Conservation (phyloP, 2,113 vertebrate genomes). For the Cervus canadensis region DNA sequence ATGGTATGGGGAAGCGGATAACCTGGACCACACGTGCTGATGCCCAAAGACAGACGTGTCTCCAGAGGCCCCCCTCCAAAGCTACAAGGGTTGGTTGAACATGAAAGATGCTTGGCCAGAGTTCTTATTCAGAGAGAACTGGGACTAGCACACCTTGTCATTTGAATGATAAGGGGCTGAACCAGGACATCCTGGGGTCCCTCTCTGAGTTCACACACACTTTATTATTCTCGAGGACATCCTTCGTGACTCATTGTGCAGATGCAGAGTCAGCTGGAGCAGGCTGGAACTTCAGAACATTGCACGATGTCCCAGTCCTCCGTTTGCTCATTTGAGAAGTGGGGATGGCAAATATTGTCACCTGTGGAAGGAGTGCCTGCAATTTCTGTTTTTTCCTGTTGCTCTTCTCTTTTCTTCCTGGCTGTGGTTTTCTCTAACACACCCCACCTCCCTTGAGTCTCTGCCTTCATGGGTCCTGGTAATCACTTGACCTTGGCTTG, state of each 20-base stretch:
- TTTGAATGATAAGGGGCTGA: neutral
- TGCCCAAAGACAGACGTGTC: fast-evolving
- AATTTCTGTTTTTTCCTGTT: too few species aligned
- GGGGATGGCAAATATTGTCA: fast-evolving
- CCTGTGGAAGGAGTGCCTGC: neutral
- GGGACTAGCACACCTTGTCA: neutral
- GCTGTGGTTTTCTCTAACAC: fast-evolving
- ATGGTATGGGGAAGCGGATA: neutral
- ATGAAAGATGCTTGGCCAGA: fast-evolving
- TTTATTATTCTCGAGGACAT: fast-evolving
- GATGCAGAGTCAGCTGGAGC: neutral
- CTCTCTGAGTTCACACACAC: neutral
- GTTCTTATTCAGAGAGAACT: fast-evolving
- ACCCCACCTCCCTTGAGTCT: too few species aligned
- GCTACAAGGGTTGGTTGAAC: fast-evolving
- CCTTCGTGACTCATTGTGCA: fast-evolving
- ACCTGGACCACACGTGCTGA: fast-evolving
- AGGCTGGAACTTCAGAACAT: fast-evolving
- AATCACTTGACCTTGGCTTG: too few species aligned
- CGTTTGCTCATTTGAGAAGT: neutral
- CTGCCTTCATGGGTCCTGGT: neutral
- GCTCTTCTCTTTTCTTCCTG: neutral
- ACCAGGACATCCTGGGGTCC: fast-evolving
- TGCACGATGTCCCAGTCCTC: fast-evolving
- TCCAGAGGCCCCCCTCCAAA: fast-evolving